These are phyloP conservation scores for Oreortyx pictus DNA, from an alignment of 2,797 vertebrate species.

Conservation along the genomic window DNA sequence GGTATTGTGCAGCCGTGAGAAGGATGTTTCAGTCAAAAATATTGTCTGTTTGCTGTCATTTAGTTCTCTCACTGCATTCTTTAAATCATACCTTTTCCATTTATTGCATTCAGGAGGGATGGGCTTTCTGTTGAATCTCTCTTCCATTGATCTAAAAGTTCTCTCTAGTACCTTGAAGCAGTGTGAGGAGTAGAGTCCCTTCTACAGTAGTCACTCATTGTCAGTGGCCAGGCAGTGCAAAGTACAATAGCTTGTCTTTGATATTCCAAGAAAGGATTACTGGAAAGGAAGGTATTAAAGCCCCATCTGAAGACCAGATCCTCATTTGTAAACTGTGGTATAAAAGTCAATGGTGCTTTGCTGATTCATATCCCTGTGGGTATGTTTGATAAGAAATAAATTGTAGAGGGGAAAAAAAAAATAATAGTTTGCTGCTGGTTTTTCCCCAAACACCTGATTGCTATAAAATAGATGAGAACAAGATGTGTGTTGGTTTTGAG, in stretches of 20 bases:
- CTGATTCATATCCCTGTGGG: background rate
- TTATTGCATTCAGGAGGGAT: background rate
- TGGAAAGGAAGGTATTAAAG: background rate
- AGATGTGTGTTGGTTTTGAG: background rate
- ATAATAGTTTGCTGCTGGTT: background rate
- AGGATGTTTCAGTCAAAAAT: background rate
- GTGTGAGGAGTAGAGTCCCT: background rate
- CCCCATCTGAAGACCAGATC: constrained; percentile 9
- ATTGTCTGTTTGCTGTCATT: background rate
- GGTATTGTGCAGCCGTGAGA: background rate
- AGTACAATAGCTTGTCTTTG: background rate
- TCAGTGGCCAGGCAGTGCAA: background rate
- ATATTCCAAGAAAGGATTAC: background rate
- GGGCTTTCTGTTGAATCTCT: background rate
- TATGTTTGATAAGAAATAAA: constrained; percentile 13
- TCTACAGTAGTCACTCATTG: background rate
- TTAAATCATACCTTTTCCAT: background rate
- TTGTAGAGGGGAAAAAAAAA: background rate
- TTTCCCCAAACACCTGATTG: background rate
- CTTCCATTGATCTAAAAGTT: background rate
- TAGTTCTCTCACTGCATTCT: background rate
- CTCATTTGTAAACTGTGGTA: background rate
- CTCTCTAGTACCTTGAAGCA: background rate
- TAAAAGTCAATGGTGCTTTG: background rate
- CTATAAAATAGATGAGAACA: constrained; percentile 1